Evolutionary conservation across 2,797 vertebrate genomes (phyloP).

Genomic region (Channallabes apus): DNA sequence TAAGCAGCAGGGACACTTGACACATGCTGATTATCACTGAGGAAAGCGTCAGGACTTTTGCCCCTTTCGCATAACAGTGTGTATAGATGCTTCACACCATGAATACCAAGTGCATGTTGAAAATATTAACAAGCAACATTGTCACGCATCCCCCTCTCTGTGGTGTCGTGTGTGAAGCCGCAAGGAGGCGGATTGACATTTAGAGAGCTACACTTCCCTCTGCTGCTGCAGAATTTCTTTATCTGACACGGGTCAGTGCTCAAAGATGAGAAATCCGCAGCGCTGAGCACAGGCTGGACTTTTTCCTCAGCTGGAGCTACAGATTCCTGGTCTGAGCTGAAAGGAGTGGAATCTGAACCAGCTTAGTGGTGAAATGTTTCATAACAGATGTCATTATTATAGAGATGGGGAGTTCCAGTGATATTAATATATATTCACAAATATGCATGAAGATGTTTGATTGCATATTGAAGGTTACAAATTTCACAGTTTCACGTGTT

Average conservation of each 20-base stretch:
- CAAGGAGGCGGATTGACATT: constrained; percentile 9
- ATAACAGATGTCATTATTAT: neutral
- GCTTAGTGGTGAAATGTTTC: neutral
- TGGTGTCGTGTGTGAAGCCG: neutral
- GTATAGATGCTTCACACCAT: constrained; percentile 8
- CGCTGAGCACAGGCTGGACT: neutral
- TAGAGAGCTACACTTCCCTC: neutral
- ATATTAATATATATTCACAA: neutral
- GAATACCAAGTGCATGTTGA: constrained; percentile 4
- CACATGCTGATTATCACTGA: constrained; percentile 28
- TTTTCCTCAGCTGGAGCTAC: neutral
- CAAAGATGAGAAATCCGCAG: neutral
- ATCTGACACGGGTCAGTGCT: constrained; percentile 4
- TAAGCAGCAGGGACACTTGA: constrained; percentile 38
- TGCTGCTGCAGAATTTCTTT: neutral
- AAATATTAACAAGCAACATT: constrained; percentile 16
- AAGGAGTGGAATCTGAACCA: neutral
- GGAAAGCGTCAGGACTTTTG: constrained; percentile 23
- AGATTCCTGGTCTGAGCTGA: neutral
- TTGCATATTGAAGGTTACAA: neutral
- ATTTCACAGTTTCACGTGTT: neutral
- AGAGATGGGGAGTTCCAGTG: too few relatives aligned
- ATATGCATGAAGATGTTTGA: neutral
- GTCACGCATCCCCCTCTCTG: neutral
- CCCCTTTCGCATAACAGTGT: constrained; percentile 4